These are phyloP conservation scores for Ceratothoa steindachneri DNA, from an alignment of 2,888 invertebrate genomes.

Conservation along the genomic window DNA sequence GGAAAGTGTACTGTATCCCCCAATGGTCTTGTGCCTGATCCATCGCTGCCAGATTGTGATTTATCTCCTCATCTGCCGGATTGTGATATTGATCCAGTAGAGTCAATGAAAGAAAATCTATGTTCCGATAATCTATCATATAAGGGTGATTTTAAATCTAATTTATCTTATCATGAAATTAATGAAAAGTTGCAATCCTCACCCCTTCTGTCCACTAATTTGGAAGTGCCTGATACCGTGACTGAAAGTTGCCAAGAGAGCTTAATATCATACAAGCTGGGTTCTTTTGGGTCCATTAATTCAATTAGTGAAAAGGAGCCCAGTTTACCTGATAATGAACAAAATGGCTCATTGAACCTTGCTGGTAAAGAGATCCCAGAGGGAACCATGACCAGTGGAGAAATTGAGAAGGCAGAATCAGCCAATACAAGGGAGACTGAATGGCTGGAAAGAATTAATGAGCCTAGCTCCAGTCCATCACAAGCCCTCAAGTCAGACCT, in stretches of 20 bases:
- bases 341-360: background rate
- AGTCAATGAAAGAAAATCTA: background rate
- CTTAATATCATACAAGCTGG: background rate
- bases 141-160: background rate
- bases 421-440: background rate
- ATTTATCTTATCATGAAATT: background rate
- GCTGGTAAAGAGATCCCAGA: no score
- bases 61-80: background rate
- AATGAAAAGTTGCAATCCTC: background rate
- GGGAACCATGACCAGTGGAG: no score
- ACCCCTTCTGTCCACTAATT: background rate
- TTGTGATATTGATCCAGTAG: background rate
- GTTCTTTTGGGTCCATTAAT: background rate
- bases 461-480: background rate
- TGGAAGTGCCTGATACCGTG: background rate
- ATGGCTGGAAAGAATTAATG: background rate
- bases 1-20: background rate
- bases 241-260: background rate
- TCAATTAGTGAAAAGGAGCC: background rate
- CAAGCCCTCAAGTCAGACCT: background rate
- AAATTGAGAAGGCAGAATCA: background rate
- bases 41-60: background rate
- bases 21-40: slow-evolving; percentile 4
- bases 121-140: background rate
- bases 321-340: background rate